Evolutionary conservation across 2,888 invertebrate species (phyloP).

Genomic region (Campaea margaritaria): DNA sequence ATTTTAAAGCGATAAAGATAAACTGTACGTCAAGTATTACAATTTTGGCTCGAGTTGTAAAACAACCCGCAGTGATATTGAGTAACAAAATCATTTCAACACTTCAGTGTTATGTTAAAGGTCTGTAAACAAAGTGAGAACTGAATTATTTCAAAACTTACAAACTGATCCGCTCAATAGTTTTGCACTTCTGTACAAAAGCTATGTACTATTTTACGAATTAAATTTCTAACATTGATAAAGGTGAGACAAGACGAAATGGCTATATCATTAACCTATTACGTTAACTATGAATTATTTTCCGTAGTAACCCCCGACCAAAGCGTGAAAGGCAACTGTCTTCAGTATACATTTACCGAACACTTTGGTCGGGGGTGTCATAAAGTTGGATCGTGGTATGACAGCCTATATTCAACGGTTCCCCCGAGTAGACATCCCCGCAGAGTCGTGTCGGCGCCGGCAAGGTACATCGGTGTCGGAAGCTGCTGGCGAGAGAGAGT

Average conservation of each 20-base stretch:
- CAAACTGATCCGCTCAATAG: slow-evolving; percentile 9
- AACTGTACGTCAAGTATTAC: slow-evolving; percentile 3
- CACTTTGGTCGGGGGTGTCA: slow-evolving; percentile 34
- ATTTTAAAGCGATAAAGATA: slow-evolving; percentile 15
- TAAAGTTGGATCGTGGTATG: slow-evolving; percentile 7
- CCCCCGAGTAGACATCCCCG: neutral
- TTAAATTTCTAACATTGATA: slow-evolving; percentile 1
- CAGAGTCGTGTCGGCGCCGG: neutral
- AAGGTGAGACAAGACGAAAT: slow-evolving; percentile 6
- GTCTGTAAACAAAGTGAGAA: slow-evolving; percentile 3
- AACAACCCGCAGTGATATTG: neutral
- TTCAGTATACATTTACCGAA: neutral
- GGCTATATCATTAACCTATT: slow-evolving; percentile 15
- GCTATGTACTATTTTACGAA: slow-evolving; percentile 4
- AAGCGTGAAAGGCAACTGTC: slow-evolving; percentile 4
- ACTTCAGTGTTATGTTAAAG: neutral
- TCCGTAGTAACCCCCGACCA: slow-evolving; percentile 35
- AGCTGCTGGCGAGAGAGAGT: slow-evolving; percentile 22
- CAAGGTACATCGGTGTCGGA: slow-evolving; percentile 17
- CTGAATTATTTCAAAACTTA: slow-evolving; percentile 15
- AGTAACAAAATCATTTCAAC: neutral
- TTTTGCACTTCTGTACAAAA: neutral
- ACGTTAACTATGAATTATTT: slow-evolving; percentile 8
- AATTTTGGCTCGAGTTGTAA: slow-evolving; percentile 2
- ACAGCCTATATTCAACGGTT: neutral